Percentiles rank a stretch among this genome's conserved stretches.
phyloP scores from a whole-genome alignment of 2,113 vertebrate genomes.

The Scartelaos histophorus region DNA sequence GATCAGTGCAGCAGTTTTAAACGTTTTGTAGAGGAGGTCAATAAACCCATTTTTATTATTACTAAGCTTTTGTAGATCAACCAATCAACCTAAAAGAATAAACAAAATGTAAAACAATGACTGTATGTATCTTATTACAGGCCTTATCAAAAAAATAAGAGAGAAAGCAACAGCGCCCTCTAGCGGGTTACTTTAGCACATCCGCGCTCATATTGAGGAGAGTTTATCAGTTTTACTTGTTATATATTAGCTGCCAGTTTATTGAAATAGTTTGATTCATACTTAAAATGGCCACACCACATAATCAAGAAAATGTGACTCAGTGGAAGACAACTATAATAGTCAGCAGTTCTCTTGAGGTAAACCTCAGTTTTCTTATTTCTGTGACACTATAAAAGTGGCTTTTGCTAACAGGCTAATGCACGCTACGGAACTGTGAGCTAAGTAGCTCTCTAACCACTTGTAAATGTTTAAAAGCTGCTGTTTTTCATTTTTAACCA shows the following conservation, averaged over 20 bases:
- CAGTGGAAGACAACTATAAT: constrained; percentile 88
- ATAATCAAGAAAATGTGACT: neutral
- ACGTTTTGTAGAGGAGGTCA: too few relatives aligned
- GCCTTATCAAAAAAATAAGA: too few relatives aligned
- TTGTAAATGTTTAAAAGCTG: accelerated
- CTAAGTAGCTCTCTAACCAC: neutral
- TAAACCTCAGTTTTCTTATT: constrained; percentile 22
- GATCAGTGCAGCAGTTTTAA: too few relatives aligned
- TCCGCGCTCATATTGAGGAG: too few relatives aligned
- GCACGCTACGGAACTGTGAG: too few relatives aligned
- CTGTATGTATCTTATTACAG: too few relatives aligned
- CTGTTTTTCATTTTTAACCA: constrained; percentile 45
- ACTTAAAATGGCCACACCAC: constrained; percentile 28
- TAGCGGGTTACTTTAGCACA: neutral
- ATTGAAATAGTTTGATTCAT: neutral
- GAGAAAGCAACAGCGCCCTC: neutral
- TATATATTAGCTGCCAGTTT: too few relatives aligned
- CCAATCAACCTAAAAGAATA: too few relatives aligned
- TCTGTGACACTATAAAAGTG: neutral
- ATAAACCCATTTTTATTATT: too few relatives aligned
- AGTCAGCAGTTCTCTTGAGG: constrained; percentile 84
- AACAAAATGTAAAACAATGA: too few relatives aligned
- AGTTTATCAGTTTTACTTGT: too few relatives aligned
- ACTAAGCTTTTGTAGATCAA: too few relatives aligned
- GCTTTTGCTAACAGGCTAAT: neutral